Conservation (phyloP, 2,888 invertebrate species). For the Yponomeuta malinellus region DNA sequence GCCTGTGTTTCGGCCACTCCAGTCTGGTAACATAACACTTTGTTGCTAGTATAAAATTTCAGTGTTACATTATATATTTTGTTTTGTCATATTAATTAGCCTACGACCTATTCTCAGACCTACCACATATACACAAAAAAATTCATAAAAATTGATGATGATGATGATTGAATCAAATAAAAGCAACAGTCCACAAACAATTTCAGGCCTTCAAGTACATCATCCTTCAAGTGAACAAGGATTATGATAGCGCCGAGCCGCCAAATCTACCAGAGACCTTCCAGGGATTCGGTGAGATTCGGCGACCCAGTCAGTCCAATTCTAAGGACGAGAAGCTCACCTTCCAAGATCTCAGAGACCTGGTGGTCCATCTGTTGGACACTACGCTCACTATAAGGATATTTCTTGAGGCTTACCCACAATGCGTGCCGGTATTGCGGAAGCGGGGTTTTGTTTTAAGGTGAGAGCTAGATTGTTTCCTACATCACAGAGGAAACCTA, state of each 20-base stretch:
- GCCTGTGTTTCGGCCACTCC: too few species aligned
- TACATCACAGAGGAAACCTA: too few species aligned
- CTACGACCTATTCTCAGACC: too few species aligned
- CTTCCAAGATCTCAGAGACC: slow-evolving; percentile 75
- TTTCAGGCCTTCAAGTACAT: slow-evolving; percentile 68
- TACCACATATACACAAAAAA: too few species aligned
- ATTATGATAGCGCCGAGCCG: slow-evolving; percentile 57
- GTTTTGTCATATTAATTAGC: too few species aligned
- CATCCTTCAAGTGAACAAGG: slow-evolving; percentile 68
- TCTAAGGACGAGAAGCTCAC: slow-evolving; percentile 51
- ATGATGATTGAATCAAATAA: too few species aligned
- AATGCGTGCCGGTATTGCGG: slow-evolving; percentile 69
- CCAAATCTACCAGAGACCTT: slow-evolving; percentile 67
- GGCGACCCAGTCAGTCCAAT: slow-evolving; percentile 37
- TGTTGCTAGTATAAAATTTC: too few species aligned
- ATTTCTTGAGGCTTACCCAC: slow-evolving; percentile 81
- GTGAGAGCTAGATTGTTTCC: slow-evolving; percentile 40
- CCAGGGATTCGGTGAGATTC: slow-evolving; percentile 61
- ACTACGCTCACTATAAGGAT: slow-evolving; percentile 80
- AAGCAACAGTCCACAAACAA: too few species aligned
- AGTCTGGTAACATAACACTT: too few species aligned
- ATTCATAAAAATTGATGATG: too few species aligned
- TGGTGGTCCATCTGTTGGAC: slow-evolving; percentile 82
- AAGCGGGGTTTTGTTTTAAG: slow-evolving; percentile 75
- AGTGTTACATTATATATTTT: too few species aligned